phyloP scores from a whole-genome alignment of 2,797 vertebrate species.

The Merluccius polli region DNA sequence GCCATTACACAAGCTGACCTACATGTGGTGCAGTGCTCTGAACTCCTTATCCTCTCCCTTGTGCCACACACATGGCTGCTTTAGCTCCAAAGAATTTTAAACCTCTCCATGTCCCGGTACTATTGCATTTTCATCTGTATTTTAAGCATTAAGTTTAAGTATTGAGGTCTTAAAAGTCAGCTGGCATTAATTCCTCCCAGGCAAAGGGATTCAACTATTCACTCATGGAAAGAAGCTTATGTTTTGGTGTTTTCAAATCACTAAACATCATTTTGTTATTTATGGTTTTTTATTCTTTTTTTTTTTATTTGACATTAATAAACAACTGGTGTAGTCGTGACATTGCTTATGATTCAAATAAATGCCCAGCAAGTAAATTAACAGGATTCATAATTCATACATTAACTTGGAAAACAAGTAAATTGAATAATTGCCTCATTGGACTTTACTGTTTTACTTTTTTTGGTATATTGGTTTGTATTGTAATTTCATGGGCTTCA shows the following conservation, averaged over 20 bases:
- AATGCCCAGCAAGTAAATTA: slow-evolving; percentile 1
- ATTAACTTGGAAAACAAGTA: slow-evolving; percentile 22
- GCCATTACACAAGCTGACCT: slow-evolving; percentile 35
- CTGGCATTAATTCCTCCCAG: slow-evolving; percentile 69
- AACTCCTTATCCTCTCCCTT: slow-evolving; percentile 56
- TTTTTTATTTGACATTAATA: neutral
- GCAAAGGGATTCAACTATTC: slow-evolving; percentile 55
- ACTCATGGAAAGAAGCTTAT: slow-evolving; percentile 65
- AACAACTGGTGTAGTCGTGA: slow-evolving; percentile 5
- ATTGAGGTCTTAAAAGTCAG: slow-evolving; percentile 71
- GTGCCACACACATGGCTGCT: slow-evolving; percentile 25
- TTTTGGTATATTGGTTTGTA: slow-evolving; percentile 24
- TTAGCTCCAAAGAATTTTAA: slow-evolving; percentile 68
- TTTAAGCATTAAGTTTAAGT: slow-evolving; percentile 70
- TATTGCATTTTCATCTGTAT: slow-evolving; percentile 67
- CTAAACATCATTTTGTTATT: neutral
- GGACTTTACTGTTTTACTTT: slow-evolving; percentile 25
- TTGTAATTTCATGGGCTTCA: neutral
- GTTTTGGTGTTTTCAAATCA: slow-evolving; percentile 50
- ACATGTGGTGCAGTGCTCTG: slow-evolving; percentile 33
- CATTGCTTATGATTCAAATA: slow-evolving; percentile 14
- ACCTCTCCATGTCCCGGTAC: slow-evolving; percentile 56
- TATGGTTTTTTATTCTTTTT: neutral
- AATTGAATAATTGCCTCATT: slow-evolving; percentile 37
- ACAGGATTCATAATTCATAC: slow-evolving; percentile 14